Percentiles rank a stretch among this genome's conserved stretches.
Conservation (phyloP, 2,113 vertebrate genomes). For the Xyrauchen texanus region DNA sequence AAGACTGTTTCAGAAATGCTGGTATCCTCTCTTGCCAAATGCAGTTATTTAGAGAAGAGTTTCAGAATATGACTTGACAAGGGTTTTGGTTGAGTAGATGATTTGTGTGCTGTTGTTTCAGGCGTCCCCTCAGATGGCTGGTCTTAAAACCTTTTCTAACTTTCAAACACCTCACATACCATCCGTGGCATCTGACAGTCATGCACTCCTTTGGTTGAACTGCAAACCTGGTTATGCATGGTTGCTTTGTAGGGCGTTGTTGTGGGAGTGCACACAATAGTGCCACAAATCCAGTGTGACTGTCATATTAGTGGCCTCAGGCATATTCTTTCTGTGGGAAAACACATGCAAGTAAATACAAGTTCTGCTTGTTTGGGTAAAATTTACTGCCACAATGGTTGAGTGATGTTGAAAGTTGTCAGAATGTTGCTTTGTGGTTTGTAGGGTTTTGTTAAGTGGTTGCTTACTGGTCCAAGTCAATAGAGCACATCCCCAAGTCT, state of each 20-base stretch:
- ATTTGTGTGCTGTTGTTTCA: constrained; percentile 14
- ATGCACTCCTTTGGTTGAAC: neutral
- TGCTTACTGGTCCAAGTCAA: no score
- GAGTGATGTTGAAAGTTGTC: no score
- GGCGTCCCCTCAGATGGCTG: neutral
- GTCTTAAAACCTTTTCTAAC: neutral
- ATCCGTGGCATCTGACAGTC: neutral
- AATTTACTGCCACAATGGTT: no score
- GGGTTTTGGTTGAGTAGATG: neutral
- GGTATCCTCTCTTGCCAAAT: neutral
- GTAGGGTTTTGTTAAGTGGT: no score
- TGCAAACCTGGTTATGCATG: neutral
- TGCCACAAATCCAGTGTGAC: neutral
- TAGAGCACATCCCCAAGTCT: no score
- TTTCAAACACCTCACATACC: neutral
- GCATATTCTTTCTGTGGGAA: no score
- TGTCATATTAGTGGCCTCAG: no score
- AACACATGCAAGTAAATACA: no score
- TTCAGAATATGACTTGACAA: neutral
- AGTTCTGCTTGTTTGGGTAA: no score
- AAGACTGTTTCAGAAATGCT: neutral
- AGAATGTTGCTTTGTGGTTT: no score
- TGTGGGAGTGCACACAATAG: neutral
- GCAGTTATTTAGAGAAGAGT: neutral
- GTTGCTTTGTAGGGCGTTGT: neutral